These are phyloP conservation scores for Chloroceryle inda DNA, from an alignment of 2,797 vertebrate genomes.

Conservation along the genomic window DNA sequence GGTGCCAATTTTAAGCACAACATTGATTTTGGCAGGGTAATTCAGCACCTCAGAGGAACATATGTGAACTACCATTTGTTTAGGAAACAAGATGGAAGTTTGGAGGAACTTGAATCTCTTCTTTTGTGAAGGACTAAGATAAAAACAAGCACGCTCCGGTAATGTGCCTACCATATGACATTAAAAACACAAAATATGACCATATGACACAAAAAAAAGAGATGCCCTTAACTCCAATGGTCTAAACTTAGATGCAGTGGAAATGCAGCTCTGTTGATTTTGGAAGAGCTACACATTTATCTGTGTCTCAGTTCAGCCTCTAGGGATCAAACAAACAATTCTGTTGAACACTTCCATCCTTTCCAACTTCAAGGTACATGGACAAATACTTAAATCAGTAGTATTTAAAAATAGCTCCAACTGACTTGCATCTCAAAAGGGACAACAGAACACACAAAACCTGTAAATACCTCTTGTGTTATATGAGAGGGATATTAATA, in stretches of 20 bases:
- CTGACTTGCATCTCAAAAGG: not conserved
- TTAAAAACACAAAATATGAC: not conserved
- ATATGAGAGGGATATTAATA: not conserved
- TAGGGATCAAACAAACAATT: not conserved
- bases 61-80: not conserved
- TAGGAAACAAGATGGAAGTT: not conserved
- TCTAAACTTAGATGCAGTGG: not conserved
- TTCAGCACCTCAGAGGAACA: not conserved
- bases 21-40: not conserved
- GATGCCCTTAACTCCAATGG: not conserved
- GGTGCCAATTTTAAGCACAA: not conserved
- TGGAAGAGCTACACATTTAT: not conserved
- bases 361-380: not conserved
- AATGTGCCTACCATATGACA: not conserved
- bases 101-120: not conserved
- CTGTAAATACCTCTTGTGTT: not conserved
- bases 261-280: not conserved
- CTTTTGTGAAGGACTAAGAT: not conserved
- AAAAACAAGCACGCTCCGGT: not conserved
- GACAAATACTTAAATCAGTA: constrained; percentile 21
- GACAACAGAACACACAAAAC: not conserved
- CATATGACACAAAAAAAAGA: not conserved
- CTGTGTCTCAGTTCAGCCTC: not conserved
- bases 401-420: constrained; percentile 28
- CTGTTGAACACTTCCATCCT: constrained; percentile 30